Evolutionary conservation across 2,113 vertebrate genomes (phyloP), one percentile per base, ranked within the genome.

Genomic region (Gobio gobio): DNA sequence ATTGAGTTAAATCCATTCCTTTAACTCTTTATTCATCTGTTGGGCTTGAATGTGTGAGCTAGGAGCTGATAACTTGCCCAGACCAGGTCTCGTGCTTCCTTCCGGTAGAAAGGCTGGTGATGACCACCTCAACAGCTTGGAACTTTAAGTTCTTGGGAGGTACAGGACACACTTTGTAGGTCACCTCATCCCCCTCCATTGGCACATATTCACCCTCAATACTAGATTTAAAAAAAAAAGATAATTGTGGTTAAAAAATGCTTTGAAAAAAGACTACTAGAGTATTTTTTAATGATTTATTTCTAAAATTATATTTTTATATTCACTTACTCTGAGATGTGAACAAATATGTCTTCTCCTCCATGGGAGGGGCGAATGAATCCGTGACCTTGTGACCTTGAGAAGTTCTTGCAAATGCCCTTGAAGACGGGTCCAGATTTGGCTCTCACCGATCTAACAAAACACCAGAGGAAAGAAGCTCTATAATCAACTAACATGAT

Each of bases 121-220:
- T 96, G 84, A 97, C 95, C 93, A 99, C 98, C 29, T 99, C 98
- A 70, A 99, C 96, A 0, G 98, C 98, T 93, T 99, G 98, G 92
- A 98, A 95, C 95, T 99, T 99, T 96, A 98, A 95, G 92, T 98
- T 99, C 95, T 99, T 99, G 88, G 98, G 98, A 0, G 98, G 98
- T 86, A 99, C 96, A 63, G 97, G 96, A 56, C 98, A 99, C 89
- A 99, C 96, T 93, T 99, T 99, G 95, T 98, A 99, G 0, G 97
- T 98, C 92, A 99, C 97, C 90, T 98, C 97, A 0, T 99, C 98
- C 8, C 98, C 98, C 89, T 99, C 98, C 92, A 98, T 94, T 0
- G 98, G 98, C 86, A 99, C 98, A 0, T 99, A 99, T 89, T 99
- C 98, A 18, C 98, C 98, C 75, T 99, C 98, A 40, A 99, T 98